Conservation (phyloP, 2,888 invertebrate species). For the Cabera pusaria region DNA sequence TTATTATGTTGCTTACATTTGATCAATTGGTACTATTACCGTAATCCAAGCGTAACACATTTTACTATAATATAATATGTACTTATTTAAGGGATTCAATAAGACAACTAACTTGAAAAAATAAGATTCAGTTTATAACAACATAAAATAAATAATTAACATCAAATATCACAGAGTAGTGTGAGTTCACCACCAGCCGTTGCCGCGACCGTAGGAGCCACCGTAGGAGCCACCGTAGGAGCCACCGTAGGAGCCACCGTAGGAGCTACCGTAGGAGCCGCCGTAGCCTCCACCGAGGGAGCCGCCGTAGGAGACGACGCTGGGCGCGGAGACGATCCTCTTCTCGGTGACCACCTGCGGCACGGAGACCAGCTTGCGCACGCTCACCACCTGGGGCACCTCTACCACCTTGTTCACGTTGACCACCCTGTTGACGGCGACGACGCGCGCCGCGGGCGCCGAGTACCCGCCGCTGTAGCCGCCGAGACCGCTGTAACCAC, state of each 20-base stretch:
- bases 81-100: no score
- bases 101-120: no score
- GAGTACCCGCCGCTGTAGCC: conserved; percentile 34
- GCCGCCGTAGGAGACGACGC: conserved; percentile 22
- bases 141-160: no score
- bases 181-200: conserved; percentile 36
- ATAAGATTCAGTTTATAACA: no score
- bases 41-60: no score
- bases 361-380: conserved; percentile 53
- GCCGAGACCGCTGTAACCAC: conserved; percentile 23
- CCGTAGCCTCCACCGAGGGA: conserved; percentile 16
- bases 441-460: conserved; percentile 33
- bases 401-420: conserved; percentile 47
- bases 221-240: conserved; percentile 14
- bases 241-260: conserved; percentile 20
- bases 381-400: conserved; percentile 47
- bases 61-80: no score
- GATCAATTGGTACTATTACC: no score
- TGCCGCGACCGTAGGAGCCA: conserved; percentile 15
- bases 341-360: conserved; percentile 56
- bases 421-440: conserved; percentile 46
- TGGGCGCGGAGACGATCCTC: conserved; percentile 43
- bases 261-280: conserved; percentile 16
- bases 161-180: neutral
- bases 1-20: no score